phyloP scores from a whole-genome alignment of 2,888 invertebrate species.

The Sinelater perroti region DNA sequence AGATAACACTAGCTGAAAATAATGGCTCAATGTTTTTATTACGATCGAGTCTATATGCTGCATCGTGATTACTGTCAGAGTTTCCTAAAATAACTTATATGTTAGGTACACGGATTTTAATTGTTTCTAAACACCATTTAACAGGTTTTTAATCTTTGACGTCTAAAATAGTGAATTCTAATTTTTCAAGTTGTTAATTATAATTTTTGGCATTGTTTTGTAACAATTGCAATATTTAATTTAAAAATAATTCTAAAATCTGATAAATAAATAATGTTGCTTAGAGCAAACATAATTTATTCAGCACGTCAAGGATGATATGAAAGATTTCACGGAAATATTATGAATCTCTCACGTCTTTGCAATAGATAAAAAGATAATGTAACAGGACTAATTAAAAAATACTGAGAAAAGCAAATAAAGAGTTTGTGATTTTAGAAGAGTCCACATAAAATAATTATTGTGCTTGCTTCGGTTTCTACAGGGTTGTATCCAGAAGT shows the following conservation, averaged over 20 bases:
- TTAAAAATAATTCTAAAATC: background rate
- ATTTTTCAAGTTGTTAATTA: background rate
- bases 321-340: no score
- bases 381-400: no score
- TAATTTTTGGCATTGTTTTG: background rate
- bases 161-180: background rate
- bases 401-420: no score
- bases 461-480: no score
- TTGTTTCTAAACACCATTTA: background rate
- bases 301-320: no score
- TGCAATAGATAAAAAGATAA: no score
- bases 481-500: no score
- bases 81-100: slow-evolving; percentile 49
- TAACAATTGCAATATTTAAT: background rate
- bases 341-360: no score
- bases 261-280: background rate
- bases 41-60: slow-evolving; percentile 56
- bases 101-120: background rate
- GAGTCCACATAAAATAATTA: no score
- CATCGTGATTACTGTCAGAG: slow-evolving; percentile 54
- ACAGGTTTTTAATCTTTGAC: background rate
- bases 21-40: slow-evolving; percentile 52
- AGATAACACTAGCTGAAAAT: slow-evolving; percentile 48
- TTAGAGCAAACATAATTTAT: background rate
- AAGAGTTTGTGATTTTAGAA: no score